Evolutionary conservation across 2,888 invertebrate genomes (phyloP).

Genomic region (Campoplex nolae): DNA sequence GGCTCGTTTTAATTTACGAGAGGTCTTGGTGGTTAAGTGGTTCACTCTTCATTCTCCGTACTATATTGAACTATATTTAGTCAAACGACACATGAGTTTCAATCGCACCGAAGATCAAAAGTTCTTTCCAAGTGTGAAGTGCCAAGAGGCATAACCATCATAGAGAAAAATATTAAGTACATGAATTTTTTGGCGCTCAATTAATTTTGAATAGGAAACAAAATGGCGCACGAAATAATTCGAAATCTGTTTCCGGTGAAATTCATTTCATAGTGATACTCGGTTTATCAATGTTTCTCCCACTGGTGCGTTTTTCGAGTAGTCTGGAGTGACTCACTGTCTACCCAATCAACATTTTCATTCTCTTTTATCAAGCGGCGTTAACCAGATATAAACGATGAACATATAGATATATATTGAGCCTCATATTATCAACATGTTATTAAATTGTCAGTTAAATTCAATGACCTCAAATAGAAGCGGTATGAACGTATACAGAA

Average conservation of each 20-base stretch:
- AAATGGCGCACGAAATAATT: conserved; percentile 15
- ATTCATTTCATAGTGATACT: conserved; percentile 11
- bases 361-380: conserved; percentile 48
- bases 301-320: conserved; percentile 3
- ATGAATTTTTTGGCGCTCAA: not conserved
- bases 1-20: conserved; percentile 44
- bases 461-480: conserved; percentile 28
- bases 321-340: conserved; percentile 41
- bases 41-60: conserved; percentile 12
- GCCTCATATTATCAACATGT: conserved; percentile 8
- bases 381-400: conserved; percentile 12
- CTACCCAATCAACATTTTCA: conserved; percentile 47
- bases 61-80: conserved; percentile 38
- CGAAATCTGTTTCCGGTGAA: conserved; percentile 42
- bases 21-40: conserved; percentile 41
- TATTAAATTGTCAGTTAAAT: conserved; percentile 23
- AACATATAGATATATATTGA: not conserved
- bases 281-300: conserved; percentile 30
- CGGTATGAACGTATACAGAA: not conserved
- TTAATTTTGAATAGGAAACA: not conserved
- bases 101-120: conserved; percentile 14
- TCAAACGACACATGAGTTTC: not conserved
- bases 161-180: not conserved
- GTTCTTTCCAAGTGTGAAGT: not conserved
- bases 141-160: not conserved